Base-by-base conservation (phyloP, 2,888 invertebrate genomes). In the Rotaria socialis region DNA sequence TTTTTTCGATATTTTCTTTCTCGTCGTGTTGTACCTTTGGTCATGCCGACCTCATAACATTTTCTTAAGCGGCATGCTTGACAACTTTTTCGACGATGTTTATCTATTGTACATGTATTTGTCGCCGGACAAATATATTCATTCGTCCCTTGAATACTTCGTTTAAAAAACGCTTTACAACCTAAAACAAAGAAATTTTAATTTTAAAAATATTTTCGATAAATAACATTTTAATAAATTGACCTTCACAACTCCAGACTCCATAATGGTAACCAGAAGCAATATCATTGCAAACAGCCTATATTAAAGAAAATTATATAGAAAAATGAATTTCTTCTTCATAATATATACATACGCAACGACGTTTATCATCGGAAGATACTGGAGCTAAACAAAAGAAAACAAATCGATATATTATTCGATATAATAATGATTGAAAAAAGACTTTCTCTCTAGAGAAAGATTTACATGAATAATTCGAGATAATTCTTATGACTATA, bases 51-150 rank as follows among this genome's bases (percentile, higher is more conserved):
- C 88, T 90, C 90, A 87, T 90, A 89, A 86, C 90, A 90, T 86
- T 90, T 90, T 84, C 90, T 88, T 50, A 90, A 88, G 84, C 90
- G 88, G 88, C 90, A 90, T 7, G 90, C 90, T 86, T 90, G 90
- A 87, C 90, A 90, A 87, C 90, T 90, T 88, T 90, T 90, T 60
- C 90, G 88, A 84, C 90, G 87, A 86, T 90, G 90, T 89, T 90
- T 90, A 88, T 90, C 90, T 80, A 90, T 90, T 14, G 90, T 90
- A 87, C 90, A 90, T 43, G 89, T 90, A 87, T 90, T 90, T 43
- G 90, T 90, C 14, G 90, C 90, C 19, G 90, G 90, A 87, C 90
- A 90, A 58, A 90, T 89, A 88, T 90, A 90, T 86, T 90, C 90
- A 35, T 90, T 89, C 27, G 90, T 80, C 3, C 86, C 86, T 75